Evolutionary conservation across 2,113 vertebrate species (phyloP), one percentile per base, ranked within the genome.

Genomic region (Hemichromis elongatus): DNA sequence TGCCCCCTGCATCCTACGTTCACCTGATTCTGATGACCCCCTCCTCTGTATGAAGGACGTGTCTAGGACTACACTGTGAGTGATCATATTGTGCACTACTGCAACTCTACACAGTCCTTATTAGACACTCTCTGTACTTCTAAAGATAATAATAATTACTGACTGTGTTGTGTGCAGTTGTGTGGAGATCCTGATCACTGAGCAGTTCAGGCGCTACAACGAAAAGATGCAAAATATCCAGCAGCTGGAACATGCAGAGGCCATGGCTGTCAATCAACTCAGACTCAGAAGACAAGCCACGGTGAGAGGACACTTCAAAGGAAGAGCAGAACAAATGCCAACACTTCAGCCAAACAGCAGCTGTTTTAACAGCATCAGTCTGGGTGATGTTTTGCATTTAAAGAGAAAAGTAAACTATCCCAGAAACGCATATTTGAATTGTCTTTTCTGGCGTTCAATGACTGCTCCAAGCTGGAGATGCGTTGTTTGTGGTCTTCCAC

Each of bases 181-280:
- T 81, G 96, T 99, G 77, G 98, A 99, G 93, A 96, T 98, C 94
- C 95, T 99, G 80, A 98, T 99, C 85, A 95, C 95, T 26, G 99
- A 99, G 81, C 99, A 99, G 96, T 95, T 98, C 82, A 96, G 97
- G 86, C 97, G 96, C 61, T 99, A 98, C 95, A 98, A 95, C 66
- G 95, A 98, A 79, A 99, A 98, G 95, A 98, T 99, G 98, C 96
- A 97, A 81, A 97, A 98, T 80, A 99, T 99, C 83, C 97, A 28
- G 88, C 94, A 98, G 90, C 93, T 99, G 92, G 99, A 99, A 90
- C 96, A 96, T 0, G 98, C 96, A 0, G 98, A 99, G 89, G 96
- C 96, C 55, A 91, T 97, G 0, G 98, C 97, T 19, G 92, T 97
- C 37, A 97, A 96, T 33, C 92, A 97, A 53, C 97, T 99, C 35